Percentiles rank a stretch among this genome's conserved stretches.
Conservation (phyloP, 2,797 vertebrate genomes). For the Mormyrops boulengeri region DNA sequence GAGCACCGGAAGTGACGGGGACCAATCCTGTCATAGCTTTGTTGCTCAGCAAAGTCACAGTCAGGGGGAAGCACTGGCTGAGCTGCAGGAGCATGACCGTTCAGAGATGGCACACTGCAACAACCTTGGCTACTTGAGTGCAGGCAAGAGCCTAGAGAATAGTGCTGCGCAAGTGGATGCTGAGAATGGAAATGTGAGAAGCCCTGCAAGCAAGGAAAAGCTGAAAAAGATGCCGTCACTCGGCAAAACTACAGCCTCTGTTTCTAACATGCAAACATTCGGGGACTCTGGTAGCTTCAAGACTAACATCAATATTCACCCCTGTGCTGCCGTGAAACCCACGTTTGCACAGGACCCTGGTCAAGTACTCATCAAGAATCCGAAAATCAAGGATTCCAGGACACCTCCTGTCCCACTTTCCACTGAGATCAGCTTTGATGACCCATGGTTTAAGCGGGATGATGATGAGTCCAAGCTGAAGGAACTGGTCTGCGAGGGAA, state of each 20-base stretch:
- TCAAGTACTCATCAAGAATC: conserved; percentile 40
- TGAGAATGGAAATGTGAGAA: conserved; percentile 52
- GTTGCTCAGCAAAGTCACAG: conserved; percentile 77
- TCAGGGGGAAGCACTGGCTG: conserved; percentile 80
- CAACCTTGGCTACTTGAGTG: conserved; percentile 43
- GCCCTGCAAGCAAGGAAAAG: conserved; percentile 49
- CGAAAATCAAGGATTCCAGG: conserved; percentile 48
- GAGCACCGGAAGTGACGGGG: conserved; percentile 79
- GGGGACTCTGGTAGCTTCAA: conserved; percentile 67
- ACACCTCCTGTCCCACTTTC: conserved; percentile 48
- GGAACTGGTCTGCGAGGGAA: conserved; percentile 48
- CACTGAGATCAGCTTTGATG: conserved; percentile 76
- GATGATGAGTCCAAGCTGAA: conserved; percentile 53
- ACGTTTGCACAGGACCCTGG: conserved; percentile 63
- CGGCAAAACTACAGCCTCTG: conserved; percentile 73
- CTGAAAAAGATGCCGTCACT: conserved; percentile 61
- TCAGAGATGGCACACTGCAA: conserved; percentile 46
- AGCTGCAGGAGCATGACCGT: conserved; percentile 59
- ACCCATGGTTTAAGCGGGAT: conserved; percentile 88
- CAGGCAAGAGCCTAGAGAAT: conserved; percentile 56
- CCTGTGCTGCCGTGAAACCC: conserved; percentile 74
- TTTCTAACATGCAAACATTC: conserved; percentile 64
- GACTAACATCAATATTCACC: conserved; percentile 71
- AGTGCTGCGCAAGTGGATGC: conserved; percentile 60
- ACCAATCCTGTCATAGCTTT: conserved; percentile 84